Evolutionary conservation across 2,797 vertebrate species (phyloP).

Genomic region (Gobionotothen gibberifrons): DNA sequence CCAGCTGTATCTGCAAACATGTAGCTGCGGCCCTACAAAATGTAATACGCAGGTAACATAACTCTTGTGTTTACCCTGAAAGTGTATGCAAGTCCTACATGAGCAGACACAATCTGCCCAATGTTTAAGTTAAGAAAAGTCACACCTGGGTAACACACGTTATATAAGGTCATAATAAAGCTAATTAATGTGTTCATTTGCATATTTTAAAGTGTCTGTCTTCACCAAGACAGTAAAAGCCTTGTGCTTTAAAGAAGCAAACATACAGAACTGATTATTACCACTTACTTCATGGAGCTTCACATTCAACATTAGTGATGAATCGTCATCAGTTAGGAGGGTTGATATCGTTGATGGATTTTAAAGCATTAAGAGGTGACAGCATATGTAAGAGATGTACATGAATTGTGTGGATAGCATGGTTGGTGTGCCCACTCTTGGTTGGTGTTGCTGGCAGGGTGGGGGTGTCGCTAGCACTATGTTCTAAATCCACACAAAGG

Average conservation of each 20-base stretch:
- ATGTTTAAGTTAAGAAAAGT: slow-evolving; percentile 2
- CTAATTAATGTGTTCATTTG: slow-evolving; percentile 6
- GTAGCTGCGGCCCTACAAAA: neutral
- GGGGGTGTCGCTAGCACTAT: neutral
- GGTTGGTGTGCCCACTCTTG: neutral
- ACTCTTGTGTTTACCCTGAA: neutral
- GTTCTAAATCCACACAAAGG: neutral
- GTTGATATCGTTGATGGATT: neutral
- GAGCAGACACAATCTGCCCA: neutral
- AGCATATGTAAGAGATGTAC: neutral
- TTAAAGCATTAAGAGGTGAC: neutral
- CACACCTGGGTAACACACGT: slow-evolving; percentile 6
- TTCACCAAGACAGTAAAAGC: neutral
- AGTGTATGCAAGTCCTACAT: neutral
- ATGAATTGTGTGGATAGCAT: neutral
- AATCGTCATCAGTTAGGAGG: too few relatives aligned
- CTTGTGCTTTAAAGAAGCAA: too few relatives aligned
- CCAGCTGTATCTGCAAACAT: slow-evolving; percentile 10
- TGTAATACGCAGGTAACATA: neutral
- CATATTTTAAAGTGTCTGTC: slow-evolving; percentile 6
- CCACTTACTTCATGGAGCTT: too few relatives aligned
- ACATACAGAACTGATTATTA: too few relatives aligned
- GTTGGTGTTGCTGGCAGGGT: neutral
- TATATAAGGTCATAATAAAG: neutral
- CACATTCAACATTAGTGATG: too few relatives aligned